Base-by-base conservation (phyloP, 53 echinoderm and acorn worm species). In the Patiria pectinifera region DNA sequence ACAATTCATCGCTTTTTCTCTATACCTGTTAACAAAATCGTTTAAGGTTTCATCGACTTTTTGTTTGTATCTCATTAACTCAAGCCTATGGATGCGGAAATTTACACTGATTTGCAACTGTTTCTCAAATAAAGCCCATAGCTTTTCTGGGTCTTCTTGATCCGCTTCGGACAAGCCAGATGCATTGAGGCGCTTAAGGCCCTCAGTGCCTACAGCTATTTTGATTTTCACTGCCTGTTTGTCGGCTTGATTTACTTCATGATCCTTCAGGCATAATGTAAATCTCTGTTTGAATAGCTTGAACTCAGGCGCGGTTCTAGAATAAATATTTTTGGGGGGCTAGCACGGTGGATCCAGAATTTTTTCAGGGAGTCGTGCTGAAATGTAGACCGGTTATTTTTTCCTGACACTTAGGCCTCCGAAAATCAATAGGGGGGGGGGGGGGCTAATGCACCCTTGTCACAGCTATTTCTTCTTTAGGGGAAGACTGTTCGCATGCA, bases 121-220 rank as follows among this genome's bases (percentile, higher is more conserved):
- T 8, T 91, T 35, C 59, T 92, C 92, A 83, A 96, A 93, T 15
- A 96, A 45, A 47, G 48, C 69, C 95, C 91, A 93, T 4, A 95
- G 11, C 22, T 86, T 89, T 1, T n/a, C 59, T 14, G 93, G 96
- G 11, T 87, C 69, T 2, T 91, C 44, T 81, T 96, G 93, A 21
- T 94, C 94, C 0, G 63, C 93, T 21, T 59, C 45, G 43, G 94
- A 87, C 21, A 96, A 85, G 22, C 94, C 91, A 46, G 93, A 96
- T 82, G 94, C 76, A 83, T 96, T 94, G 19, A 93, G 94, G 62
- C 80, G 82, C 60, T 47, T 91, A 18, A 93, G 80, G 49, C 96
- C 96, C 59, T 94, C 94, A 91, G 91, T 96, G 5, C 96, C 96
- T 6, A 96, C 69, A 44, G 92, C 96, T 59, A 96, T 92, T 59